phyloP scores from a whole-genome alignment of 2,113 vertebrate genomes.

The Elephantulus edwardii region DNA sequence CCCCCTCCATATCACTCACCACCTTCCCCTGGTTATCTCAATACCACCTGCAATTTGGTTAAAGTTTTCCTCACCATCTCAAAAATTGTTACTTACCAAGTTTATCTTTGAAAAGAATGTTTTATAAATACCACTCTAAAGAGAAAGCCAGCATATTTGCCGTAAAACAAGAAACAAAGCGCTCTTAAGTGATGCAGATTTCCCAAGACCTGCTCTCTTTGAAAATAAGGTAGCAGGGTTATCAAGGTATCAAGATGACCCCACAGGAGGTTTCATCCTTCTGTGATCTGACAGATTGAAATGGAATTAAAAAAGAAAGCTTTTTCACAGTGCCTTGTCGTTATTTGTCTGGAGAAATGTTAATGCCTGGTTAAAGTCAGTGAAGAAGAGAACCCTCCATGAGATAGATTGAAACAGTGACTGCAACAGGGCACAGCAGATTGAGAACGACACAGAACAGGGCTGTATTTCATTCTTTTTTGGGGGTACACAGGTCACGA shows the following conservation, averaged over 20 bases:
- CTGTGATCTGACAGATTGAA: neutral
- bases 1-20: rapidly evolving
- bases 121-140: neutral
- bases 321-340: neutral
- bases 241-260: neutral
- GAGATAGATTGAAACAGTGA: no score
- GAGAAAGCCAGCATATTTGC: neutral
- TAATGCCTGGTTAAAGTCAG: no score
- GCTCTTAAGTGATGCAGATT: neutral
- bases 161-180: neutral
- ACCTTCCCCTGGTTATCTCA: neutral
- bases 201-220: neutral
- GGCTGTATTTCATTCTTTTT: no score
- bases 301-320: neutral
- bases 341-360: no score
- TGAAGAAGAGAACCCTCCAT: no score
- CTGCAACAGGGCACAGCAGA: no score
- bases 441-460: no score
- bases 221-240: neutral
- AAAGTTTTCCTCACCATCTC: neutral
- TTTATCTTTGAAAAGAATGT: neutral
- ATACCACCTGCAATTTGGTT: neutral
- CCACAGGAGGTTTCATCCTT: neutral
- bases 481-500: no score
- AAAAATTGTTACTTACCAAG: neutral